Evolutionary conservation across 1,140 invertebrate genomes (phyloP), one percentile per base, ranked within the genome.

Genomic region (Eufriesea mexicana): DNA sequence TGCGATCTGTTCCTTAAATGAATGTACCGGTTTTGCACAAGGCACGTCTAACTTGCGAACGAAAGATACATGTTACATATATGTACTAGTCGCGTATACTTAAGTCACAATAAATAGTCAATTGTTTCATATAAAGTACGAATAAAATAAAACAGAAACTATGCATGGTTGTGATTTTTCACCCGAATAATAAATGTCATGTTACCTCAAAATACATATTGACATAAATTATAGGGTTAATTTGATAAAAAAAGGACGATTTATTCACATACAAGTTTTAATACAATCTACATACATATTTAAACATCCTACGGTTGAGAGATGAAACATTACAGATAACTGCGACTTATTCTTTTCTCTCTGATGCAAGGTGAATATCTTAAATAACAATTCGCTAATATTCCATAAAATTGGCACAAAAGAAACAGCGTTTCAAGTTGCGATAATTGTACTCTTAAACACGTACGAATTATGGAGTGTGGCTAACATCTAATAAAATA

Each of bases 51-150:
- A 84, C 84, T 83, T 84, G 89, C 66, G 87, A 80, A 83, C 72
- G 64, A 87, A 84, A 86, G 86, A 84, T 92, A 91, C 87, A 91
- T 93, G 92, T 93, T 93, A 92, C 87, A 92, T 93, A 90, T 92
- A 92, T 93, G 92, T 93, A 92, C 86, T 93, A 93, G 91, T 89
- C 90, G 89, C 91, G 89, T 93, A 92, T 92, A 91, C 88, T 81
- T 91, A 92, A 91, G 87, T 90, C 87, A 92, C 89, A 91, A 92
- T 92, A 92, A 93, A 92, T 93, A 93, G 92, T 93, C 92, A 93
- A 93, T 93, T 93, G 92, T 93, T 93, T 93, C 90, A 86, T 92
- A 93, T 93, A 91, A 90, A 90, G 70, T 86, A 89, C 86, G 85
- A 91, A 92, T 92, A 92, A 92, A 91, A 82, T 84, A 68, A 90